phyloP scores from a whole-genome alignment of 2,888 invertebrate genomes.

The Drosophila vallismaia region DNA sequence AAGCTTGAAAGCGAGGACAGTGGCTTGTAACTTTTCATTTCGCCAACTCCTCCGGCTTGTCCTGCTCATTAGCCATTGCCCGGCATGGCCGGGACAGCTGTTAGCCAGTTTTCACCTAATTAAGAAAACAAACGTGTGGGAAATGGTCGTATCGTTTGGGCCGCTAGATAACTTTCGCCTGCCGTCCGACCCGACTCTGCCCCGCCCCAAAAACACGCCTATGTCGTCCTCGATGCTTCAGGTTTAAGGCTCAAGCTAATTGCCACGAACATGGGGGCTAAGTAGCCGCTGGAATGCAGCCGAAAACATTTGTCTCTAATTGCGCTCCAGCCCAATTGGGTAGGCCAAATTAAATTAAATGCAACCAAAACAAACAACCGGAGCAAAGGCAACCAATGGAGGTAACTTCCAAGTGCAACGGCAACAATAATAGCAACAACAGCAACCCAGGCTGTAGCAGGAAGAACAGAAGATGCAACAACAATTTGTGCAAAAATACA shows the following conservation, averaged over 20 bases:
- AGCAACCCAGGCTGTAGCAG: slow-evolving; percentile 37
- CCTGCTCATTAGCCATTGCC: slow-evolving; percentile 72
- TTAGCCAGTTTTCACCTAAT: slow-evolving; percentile 75
- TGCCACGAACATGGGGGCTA: slow-evolving; percentile 74
- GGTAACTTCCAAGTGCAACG: slow-evolving; percentile 3
- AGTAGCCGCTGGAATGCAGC: slow-evolving; percentile 71
- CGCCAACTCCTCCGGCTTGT: slow-evolving; percentile 68
- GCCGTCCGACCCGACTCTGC: slow-evolving; percentile 4
- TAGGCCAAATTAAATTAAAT: slow-evolving; percentile 78
- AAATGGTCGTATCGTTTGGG: slow-evolving; percentile 47
- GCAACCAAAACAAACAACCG: slow-evolving; percentile 61
- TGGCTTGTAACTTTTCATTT: slow-evolving; percentile 73
- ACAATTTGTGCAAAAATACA: slow-evolving; percentile 79
- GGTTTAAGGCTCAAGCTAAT: slow-evolving; percentile 55
- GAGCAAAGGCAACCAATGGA: slow-evolving; percentile 17
- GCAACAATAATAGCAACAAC: slow-evolving; percentile 12
- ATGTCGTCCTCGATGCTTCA: slow-evolving; percentile 43
- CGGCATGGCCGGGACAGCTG: slow-evolving; percentile 61
- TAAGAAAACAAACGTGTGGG: slow-evolving; percentile 77
- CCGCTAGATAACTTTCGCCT: slow-evolving; percentile 68
- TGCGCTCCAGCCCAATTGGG: slow-evolving; percentile 78
- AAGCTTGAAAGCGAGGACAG: slow-evolving; percentile 61
- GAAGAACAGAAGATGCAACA: slow-evolving; percentile 46
- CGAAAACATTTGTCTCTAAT: slow-evolving; percentile 79
- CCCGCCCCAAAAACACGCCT: slow-evolving; percentile 35